These are phyloP conservation scores for Sinhomidia bicolor DNA, from an alignment of 2,888 invertebrate genomes.

Conservation along the genomic window DNA sequence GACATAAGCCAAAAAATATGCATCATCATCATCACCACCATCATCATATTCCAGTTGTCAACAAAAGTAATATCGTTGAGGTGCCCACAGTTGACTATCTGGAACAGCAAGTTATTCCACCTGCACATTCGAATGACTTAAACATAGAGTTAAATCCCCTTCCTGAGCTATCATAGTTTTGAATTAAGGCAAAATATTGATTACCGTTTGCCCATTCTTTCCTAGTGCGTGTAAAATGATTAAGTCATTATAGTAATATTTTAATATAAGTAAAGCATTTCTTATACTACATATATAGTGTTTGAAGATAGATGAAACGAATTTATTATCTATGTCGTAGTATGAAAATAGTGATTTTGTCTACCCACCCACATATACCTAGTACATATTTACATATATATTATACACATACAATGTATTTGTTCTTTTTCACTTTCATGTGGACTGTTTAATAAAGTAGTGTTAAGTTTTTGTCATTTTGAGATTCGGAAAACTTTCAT, in stretches of 20 bases:
- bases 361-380: slow-evolving; percentile 17
- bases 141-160: slow-evolving; percentile 5
- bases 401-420: not conserved
- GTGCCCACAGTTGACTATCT: slow-evolving; percentile 63
- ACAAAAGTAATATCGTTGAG: slow-evolving; percentile 66
- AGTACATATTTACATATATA: not conserved
- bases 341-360: slow-evolving; percentile 7
- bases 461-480: not conserved
- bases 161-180: slow-evolving; percentile 13
- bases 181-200: not conserved
- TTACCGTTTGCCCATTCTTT: not conserved
- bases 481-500: not conserved
- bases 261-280: no score
- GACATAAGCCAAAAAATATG: slow-evolving; percentile 52
- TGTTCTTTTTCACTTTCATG: slow-evolving; percentile 30
- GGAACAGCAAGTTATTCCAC: not conserved
- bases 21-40: slow-evolving; percentile 35
- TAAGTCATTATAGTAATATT: no score
- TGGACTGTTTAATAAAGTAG: not conserved
- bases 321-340: not conserved
- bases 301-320: not conserved
- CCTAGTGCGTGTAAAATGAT: no score
- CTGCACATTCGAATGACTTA: slow-evolving; percentile 3
- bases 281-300: no score
- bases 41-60: slow-evolving; percentile 46